These are phyloP conservation scores for Palloptera scutellata DNA, from an alignment of 2,888 invertebrate species.

Conservation along the genomic window DNA sequence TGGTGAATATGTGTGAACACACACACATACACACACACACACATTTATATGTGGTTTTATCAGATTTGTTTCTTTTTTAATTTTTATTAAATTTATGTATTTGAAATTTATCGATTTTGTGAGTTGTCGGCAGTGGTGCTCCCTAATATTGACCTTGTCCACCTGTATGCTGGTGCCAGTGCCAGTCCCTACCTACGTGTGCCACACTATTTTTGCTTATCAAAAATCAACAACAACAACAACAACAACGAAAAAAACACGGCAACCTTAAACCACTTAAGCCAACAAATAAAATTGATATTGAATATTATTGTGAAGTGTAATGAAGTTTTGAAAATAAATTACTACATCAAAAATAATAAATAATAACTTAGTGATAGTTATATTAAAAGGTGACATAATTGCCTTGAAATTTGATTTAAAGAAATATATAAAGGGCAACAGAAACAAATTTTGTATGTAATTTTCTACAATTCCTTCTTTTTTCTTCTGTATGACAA, in stretches of 20 bases:
- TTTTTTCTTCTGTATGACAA: no score
- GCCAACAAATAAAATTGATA: neutral
- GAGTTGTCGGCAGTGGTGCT: neutral
- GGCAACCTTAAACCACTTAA: neutral
- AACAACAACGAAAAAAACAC: neutral
- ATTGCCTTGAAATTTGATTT: no score
- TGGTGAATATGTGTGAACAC: constrained; percentile 45
- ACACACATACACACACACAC: constrained; percentile 28
- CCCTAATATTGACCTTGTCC: constrained; percentile 12
- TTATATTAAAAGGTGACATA: no score
- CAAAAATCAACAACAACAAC: neutral
- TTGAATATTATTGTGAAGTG: no score
- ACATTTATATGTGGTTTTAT: no score
- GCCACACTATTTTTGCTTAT: neutral
- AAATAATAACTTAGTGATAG: no score
- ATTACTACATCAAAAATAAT: no score
- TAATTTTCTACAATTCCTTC: no score
- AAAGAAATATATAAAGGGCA: no score
- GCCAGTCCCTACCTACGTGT: neutral
- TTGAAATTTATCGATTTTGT: neutral
- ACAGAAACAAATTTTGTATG: no score
- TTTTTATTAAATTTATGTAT: no score
- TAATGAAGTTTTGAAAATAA: no score
- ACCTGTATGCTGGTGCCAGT: constrained; percentile 2
- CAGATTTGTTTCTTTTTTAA: neutral